Evolutionary conservation across 2,113 vertebrate genomes (phyloP).

Genomic region (zebrafish (Danio rerio)): DNA sequence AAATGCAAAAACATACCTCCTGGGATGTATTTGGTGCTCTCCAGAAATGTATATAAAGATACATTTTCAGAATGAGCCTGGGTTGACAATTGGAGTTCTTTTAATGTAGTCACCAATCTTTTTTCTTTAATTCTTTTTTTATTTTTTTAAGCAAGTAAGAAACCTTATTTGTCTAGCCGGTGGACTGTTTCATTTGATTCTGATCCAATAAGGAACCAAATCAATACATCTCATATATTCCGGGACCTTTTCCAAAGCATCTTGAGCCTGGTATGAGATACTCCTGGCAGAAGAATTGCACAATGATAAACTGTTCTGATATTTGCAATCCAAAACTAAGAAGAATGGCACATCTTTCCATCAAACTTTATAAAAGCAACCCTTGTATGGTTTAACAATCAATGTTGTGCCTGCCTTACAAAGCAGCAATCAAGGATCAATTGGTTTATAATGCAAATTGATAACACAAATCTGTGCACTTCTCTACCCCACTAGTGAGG

Average conservation of each 20-base stretch:
- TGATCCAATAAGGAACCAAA: constrained; percentile 29
- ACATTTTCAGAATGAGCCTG: not conserved
- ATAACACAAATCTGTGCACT: constrained; percentile 3
- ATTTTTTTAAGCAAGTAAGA: not conserved
- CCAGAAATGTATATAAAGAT: no score
- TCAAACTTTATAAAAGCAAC: constrained; percentile 7
- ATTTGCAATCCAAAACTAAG: constrained; percentile 38
- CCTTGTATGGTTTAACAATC: not conserved
- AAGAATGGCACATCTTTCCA: constrained; percentile 36
- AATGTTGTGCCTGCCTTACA: not conserved
- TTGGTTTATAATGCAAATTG: constrained; percentile 3
- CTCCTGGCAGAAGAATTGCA: constrained; percentile 23
- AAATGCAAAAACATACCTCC: no score
- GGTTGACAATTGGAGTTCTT: not conserved
- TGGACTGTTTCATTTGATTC: constrained; percentile 19
- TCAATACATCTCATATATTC: constrained; percentile 33
- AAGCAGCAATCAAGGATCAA: not conserved
- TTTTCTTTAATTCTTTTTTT: not conserved
- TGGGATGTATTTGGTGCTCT: no score
- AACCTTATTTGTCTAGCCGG: constrained; percentile 13
- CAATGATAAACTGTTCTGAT: constrained; percentile 39
- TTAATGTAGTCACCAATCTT: not conserved
- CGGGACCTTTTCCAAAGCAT: constrained; percentile 24
- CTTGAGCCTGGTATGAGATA: constrained; percentile 25
- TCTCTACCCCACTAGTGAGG: not conserved